phyloP scores from a whole-genome alignment of 1,140 invertebrate genomes.

The Trichoplusia ni region DNA sequence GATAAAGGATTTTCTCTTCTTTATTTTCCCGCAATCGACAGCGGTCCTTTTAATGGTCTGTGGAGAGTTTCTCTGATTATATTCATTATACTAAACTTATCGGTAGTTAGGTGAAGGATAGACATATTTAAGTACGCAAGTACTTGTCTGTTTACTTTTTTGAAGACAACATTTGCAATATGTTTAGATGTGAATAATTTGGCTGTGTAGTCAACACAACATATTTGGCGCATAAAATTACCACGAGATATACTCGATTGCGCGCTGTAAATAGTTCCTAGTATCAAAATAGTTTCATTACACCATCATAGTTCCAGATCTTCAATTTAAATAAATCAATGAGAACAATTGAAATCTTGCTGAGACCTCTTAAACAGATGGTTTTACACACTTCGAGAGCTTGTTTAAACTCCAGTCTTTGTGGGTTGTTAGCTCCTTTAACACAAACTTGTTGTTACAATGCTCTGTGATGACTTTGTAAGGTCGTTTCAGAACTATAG shows the following conservation, averaged over 20 bases:
- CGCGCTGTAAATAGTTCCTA: background rate
- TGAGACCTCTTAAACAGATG: constrained; percentile 8
- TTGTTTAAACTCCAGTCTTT: constrained; percentile 7
- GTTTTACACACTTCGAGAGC: constrained; percentile 9
- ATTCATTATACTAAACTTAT: no score
- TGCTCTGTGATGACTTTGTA: constrained; percentile 10
- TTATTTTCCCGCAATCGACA: no score
- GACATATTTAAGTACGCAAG: no score
- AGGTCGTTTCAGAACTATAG: constrained; percentile 20
- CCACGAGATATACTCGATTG: background rate
- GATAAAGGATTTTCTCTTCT: background rate
- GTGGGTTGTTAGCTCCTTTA: background rate
- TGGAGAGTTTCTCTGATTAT: no score
- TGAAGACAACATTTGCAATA: no score
- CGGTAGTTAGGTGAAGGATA: no score
- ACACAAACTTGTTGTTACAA: constrained; percentile 27
- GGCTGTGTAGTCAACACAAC: no score
- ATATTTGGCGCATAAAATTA: background rate
- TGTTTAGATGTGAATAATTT: no score
- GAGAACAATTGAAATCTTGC: constrained; percentile 18
- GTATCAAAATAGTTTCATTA: background rate
- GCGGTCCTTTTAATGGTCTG: no score
- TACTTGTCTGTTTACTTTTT: no score
- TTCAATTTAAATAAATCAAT: constrained; percentile 7
- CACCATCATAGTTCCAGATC: background rate